These are phyloP conservation scores for Crotalus helleri DNA, from an alignment of 2,113 vertebrate species.

Conservation along the genomic window DNA sequence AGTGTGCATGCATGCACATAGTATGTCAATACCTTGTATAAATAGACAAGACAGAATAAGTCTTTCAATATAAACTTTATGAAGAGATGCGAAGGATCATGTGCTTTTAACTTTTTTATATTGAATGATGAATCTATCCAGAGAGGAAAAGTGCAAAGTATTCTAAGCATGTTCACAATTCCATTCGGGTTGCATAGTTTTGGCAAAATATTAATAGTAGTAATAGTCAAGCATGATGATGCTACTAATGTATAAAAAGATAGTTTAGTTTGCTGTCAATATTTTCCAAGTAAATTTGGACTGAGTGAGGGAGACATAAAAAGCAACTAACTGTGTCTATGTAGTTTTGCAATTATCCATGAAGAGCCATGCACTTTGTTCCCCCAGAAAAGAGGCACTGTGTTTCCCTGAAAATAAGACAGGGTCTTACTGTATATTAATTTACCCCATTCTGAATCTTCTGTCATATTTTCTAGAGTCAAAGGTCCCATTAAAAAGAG, in stretches of 20 bases:
- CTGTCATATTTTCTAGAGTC: background rate
- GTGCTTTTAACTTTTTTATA: background rate
- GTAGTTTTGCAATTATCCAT: background rate
- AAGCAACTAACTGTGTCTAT: slow-evolving; percentile 1
- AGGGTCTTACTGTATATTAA: too few species aligned
- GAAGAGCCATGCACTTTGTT: slow-evolving; percentile 23
- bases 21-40: slow-evolving; percentile 17
- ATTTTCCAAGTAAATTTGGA: slow-evolving; percentile 2
- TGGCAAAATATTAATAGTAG: slow-evolving; percentile 22
- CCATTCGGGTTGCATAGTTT: slow-evolving; percentile 31
- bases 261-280: background rate
- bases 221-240: background rate
- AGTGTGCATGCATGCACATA: background rate
- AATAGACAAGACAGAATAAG: slow-evolving; percentile 15
- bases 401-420: too few species aligned
- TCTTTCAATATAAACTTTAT: background rate
- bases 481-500: background rate
- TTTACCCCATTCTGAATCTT: background rate
- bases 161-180: slow-evolving; percentile 39
- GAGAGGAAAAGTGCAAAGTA: slow-evolving; percentile 16
- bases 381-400: slow-evolving; percentile 16
- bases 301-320: slow-evolving; percentile 9
- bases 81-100: background rate
- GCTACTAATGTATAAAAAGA: background rate
- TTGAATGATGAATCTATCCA: background rate